Base-by-base conservation (phyloP, 1,140 invertebrate species). In the Whitmania pigra region DNA sequence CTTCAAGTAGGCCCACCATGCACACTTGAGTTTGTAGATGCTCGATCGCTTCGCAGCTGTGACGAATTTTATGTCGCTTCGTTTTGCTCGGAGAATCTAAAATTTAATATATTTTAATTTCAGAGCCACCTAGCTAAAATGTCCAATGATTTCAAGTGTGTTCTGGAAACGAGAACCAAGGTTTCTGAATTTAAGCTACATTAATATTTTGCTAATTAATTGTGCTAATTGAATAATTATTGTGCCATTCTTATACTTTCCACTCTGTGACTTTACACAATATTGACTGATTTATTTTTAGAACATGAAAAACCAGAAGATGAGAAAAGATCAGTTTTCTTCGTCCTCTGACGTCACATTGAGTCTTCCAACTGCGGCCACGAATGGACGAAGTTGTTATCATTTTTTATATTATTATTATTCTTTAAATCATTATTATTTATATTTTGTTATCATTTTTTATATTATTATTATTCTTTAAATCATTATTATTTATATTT, bases 261-360 rank as follows among this genome's bases (percentile, higher is more conserved):
- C 31, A 63, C 36, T 54, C 13, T 17, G 20, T 49, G 43, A 49
- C 40, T 11, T 63, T 25, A 63, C 22, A 63, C 3, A 63, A 63
- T 63, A 63, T 11, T 63, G 18, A 63, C 18, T 22, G 57, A 63
- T 13, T 63, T 18, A 6, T 67, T 70, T 53, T 69, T 53, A 96
- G 89, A 99, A 97, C 85, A 85, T 99, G 80, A 95, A 94, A 82
- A 90, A 95, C 77, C 94, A 98, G 79, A 94, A 95, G 80, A 88
- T 83, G 73, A 86, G 95, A 78, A 85, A 93, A 75, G 94, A 98
- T 80, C 92, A 97, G 77, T 99, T 97, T 82, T 92, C 93, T 55
- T 88, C 89, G 81, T 63, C 57, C 20, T 75, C 79, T 27, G 73
- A 75, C 73, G 83, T 89, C 20, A 85, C 87, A 13, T 84, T 86